Percentiles rank a stretch among this genome's conserved stretches.
Conservation (phyloP, 2,113 vertebrate species). For the Steatornis caripensis region DNA sequence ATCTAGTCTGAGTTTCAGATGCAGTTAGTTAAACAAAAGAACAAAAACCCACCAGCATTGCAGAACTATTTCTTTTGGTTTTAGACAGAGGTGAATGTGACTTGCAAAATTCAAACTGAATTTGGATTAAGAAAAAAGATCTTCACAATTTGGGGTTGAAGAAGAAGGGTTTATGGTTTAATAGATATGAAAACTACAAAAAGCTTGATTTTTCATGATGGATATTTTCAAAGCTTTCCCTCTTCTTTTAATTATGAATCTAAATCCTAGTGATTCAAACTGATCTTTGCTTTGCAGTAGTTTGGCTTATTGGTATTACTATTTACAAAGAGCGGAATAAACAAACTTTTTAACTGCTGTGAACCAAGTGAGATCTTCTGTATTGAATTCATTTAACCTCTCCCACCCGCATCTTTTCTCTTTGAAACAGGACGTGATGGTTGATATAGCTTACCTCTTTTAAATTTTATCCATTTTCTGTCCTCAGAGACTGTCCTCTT, state of each 20-base stretch:
- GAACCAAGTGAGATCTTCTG: not conserved
- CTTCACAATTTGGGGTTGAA: not conserved
- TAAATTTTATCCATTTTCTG: not conserved
- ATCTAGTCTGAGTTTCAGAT: not conserved
- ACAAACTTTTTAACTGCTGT: not conserved
- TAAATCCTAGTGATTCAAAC: not conserved
- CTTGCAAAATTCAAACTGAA: not conserved
- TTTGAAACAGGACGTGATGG: not conserved
- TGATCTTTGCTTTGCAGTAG: not conserved
- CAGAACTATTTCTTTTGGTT: not conserved
- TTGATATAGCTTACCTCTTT: not conserved
- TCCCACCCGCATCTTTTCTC: not conserved
- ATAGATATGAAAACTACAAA: not conserved
- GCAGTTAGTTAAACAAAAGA: not conserved
- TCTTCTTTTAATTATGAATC: not conserved
- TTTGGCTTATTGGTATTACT: not conserved
- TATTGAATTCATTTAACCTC: not conserved
- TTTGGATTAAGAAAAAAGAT: not conserved
- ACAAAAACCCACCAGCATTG: not conserved
- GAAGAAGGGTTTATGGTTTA: not conserved
- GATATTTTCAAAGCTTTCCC: not conserved
- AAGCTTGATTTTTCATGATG: not conserved
- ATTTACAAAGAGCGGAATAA: not conserved
- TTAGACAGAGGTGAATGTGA: not conserved
- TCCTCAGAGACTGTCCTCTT: not conserved